phyloP scores from a whole-genome alignment of 2,113 vertebrate genomes.

The Cardinalis cardinalis region DNA sequence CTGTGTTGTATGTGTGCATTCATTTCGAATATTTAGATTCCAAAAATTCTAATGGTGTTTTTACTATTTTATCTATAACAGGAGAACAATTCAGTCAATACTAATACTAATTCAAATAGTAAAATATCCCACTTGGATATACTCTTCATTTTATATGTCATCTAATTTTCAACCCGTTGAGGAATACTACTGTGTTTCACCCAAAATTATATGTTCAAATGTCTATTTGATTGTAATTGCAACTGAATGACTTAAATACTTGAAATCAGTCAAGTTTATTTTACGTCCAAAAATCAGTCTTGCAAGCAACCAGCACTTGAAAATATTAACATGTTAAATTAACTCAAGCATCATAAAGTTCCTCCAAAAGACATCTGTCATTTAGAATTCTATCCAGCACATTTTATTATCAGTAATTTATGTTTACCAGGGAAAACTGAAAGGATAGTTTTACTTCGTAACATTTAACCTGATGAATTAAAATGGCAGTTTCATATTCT shows the following conservation, averaged over 20 bases:
- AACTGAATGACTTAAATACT: conserved; percentile 39
- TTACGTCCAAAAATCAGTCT: conserved; percentile 57
- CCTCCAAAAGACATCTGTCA: conserved; percentile 52
- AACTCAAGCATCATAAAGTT: conserved; percentile 41
- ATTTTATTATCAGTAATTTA: conserved; percentile 67
- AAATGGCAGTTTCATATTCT: conserved; percentile 47
- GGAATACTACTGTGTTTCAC: not conserved
- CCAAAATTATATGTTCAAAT: not conserved
- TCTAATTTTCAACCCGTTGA: not conserved
- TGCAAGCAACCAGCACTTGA: conserved; percentile 47
- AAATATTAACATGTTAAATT: conserved; percentile 72
- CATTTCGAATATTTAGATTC: not conserved
- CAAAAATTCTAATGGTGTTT: not conserved
- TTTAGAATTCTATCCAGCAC: conserved; percentile 62
- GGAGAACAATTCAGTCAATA: not conserved
- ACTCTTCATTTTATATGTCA: not conserved
- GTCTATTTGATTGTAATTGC: conserved; percentile 42
- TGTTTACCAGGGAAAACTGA: conserved; percentile 63
- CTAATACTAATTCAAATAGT: not conserved
- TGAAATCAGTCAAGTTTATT: conserved; percentile 37
- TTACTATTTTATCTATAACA: not conserved
- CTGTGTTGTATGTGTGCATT: not conserved
- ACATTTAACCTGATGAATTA: conserved; percentile 59
- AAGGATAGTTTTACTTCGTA: conserved; percentile 60
- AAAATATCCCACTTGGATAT: not conserved